Base-by-base conservation (phyloP, 1,140 invertebrate genomes). In the Gonioctena quinquepunctata region DNA sequence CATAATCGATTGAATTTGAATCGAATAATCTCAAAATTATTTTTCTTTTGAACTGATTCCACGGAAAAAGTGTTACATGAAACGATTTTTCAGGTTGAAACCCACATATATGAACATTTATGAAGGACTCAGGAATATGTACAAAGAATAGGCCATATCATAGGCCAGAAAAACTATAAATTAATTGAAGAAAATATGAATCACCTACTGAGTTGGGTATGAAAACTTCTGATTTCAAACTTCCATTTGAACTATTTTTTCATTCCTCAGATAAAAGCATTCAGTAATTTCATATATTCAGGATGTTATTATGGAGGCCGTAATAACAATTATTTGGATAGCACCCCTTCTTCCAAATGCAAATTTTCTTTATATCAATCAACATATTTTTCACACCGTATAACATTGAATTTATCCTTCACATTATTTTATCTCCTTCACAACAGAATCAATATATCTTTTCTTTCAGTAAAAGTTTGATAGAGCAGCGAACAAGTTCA, bases 41-140 rank as follows among this genome's bases (percentile, higher is more conserved):
- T 8, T 48, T 54, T 54, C 19, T 54, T 8, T 18, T 6, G 3
- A 22, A 54, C 19, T 1, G 11, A 54, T 21, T 54, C 1, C 5
- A 18, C 7, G 4, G 52, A 54, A 0, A 54, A 21, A 54, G 5
- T 54, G 11, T 18, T 8, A 4, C 18, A 13, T 54, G 3, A 23
- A 21, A 21, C 52, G 19, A 54, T 42, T 42, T 13, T 8, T 22
- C n/a, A 54, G 19, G 50, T 54, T 1, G 61, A 74, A 68, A 74
- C 72, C 72, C 72, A 76, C 66, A 76, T 70, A 74, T 70, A 66
- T 63, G 73, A 76, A 76, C 75, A 76, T 74, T 68, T 50, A 76
- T 74, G 70, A 74, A 70, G 68, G 64, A 69, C 65, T 71, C 61
- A 61, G 71, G 68, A 27, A 27, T 71, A 71, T 74, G 16, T 71